Evolutionary conservation across 2,888 invertebrate species (phyloP).

Genomic region (Bibio marci): DNA sequence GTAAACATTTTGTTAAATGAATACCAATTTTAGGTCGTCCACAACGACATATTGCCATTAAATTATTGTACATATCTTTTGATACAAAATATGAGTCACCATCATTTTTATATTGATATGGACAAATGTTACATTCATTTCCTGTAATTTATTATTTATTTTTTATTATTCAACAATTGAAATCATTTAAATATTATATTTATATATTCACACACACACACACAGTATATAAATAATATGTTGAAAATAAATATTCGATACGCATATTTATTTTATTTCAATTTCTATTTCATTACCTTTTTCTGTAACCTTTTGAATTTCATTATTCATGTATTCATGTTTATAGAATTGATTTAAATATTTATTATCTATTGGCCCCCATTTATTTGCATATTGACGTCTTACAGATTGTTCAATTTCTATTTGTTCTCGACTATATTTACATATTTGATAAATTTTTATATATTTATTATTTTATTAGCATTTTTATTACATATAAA

Average conservation of each 20-base stretch:
- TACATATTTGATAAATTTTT: too few species aligned
- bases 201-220: too few species aligned
- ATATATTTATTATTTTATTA: too few species aligned
- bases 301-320: constrained; percentile 4
- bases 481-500: too few species aligned
- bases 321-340: constrained; percentile 18
- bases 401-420: constrained; percentile 20
- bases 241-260: background rate
- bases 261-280: background rate
- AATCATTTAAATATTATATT: too few species aligned
- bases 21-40: constrained; percentile 19
- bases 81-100: constrained; percentile 23
- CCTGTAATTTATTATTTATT: too few species aligned
- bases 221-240: too few species aligned
- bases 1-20: constrained; percentile 24
- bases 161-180: too few species aligned
- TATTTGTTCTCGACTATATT: constrained; percentile 31
- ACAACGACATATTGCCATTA: constrained; percentile 23
- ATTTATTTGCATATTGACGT: constrained; percentile 17
- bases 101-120: constrained; percentile 16
- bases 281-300: constrained; percentile 6
- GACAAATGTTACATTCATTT: constrained; percentile 3
- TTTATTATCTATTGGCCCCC: constrained; percentile 16
- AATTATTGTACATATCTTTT: constrained; percentile 20
- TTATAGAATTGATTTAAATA: constrained; percentile 20